Evolutionary conservation across 2,888 invertebrate species (phyloP), one percentile per base, ranked within the genome.

Genomic region (Myathropa florea): DNA sequence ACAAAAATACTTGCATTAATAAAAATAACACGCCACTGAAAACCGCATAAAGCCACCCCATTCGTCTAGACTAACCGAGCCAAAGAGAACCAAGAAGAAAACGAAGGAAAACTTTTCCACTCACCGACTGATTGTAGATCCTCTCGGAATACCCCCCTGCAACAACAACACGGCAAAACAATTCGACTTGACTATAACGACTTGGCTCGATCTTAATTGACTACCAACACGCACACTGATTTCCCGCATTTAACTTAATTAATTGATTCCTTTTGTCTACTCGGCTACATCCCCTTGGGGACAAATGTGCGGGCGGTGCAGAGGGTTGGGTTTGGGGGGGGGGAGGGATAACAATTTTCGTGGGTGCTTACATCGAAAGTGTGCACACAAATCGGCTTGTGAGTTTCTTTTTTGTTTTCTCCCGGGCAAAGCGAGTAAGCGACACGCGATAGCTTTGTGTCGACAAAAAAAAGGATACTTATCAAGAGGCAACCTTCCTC

Each of bases 191-290:
- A 65, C 21, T 26, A 26, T 61, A 64, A 65, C 46, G 57, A 39
- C 64, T 59, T 57, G 57, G 24, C 23, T 71, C 71, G 71, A 78
- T 70, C 65, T 72, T 77, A 85, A 85, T 81, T 85, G 76, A 68
- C 84, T 72, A 61, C 63, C 23, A 68, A 64, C 84, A 85, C 84
- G 84, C 68, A 85, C 76, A 67, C 26, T 57, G 84, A 85, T 85
- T 81, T 59, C 21, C 26, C 75, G 55, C 59, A 64, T 71, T 75
- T 53, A 36, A 77, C 63, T 77, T 77, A 72, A 60, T 81, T 85
- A 85, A 85, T 81, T 81, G 81, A 77, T 81, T 76, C 59, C 46
- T 30, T 46, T 67, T 65, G 21, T 64, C 28, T 39, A 18, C 21
- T 68, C 55, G 26, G 46, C 18, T 18, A 46, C 18, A 46, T 46